Evolutionary conservation across 2,888 invertebrate genomes (phyloP), one percentile per base, ranked within the genome.

Genomic region (Arenicola marina): DNA sequence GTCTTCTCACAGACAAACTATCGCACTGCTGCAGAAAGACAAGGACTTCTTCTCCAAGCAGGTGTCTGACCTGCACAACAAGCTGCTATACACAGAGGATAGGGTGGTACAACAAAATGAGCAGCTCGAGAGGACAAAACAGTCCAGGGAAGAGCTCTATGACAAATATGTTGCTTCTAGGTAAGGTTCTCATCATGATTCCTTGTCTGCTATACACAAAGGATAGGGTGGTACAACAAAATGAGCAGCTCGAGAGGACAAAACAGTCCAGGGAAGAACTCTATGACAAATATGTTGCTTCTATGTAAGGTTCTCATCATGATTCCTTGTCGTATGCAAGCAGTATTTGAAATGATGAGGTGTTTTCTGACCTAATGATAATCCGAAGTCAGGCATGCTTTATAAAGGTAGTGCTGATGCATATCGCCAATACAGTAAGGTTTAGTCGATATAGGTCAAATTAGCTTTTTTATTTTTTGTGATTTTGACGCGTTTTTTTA

Each of bases 241-340:
- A 72, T 55, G 69, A 75, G 11, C 76, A 80, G 63, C 63, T 83
- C 21, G 83, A 83, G 43, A 76, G 79, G 58, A 76, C 80, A 1
- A 82, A 82, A 65, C 64, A 72, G 32, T 73, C 81, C 18, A 61
- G 83, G 28, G 83, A 83, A 62, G 80, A 82, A 61, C 77, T 83
- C 73, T 83, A 82, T 65, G 83, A 83, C 62, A 83, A 82, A 76
- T 82, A 83, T 71, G 77, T 83, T n/a, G 68, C 76, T 7, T 78
- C 81, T 32, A 78, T 81, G 81, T 81, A 64, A 21, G 57, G 7
- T 24, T 18, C 38, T n/a, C n/a, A n/a, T n/a, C n/a, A n/a, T n/a
- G 53, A 28, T 28, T 15, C 11, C 15, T 28, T 7, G 11, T 11
- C 58, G 31, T 53, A 15, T 53, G 48, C n/a, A n/a, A n/a, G n/a